Base-by-base conservation (phyloP, 1,140 invertebrate species). In the Drosophila pruinosa region DNA sequence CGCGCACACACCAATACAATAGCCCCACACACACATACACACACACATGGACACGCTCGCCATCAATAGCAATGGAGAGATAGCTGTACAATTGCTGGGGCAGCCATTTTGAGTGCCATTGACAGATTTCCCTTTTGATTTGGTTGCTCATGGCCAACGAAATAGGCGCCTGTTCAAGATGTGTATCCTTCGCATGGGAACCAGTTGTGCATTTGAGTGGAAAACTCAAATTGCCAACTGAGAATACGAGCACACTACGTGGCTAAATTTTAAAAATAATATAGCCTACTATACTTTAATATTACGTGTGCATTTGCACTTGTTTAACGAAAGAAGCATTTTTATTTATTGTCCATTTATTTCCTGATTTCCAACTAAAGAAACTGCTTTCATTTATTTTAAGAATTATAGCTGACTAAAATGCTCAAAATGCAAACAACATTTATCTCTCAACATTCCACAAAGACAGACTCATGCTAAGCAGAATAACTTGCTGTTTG, bases 21-120 rank as follows among this genome's bases (percentile, higher is more conserved):
- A 15, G 17, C 8, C 19, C 21, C 38, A 26, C 39, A 15, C 38
- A 50, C 21, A 38, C 31, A 50, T 6, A 52, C 34, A 43, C 17
- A 38, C n/a, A 14, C 57, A 62, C 43, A 45, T 41, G 6, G 7
- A 48, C 14, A 43, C 15, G 12, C 22, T 26, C 19, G 21, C 34
- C 28, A 68, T 34, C 59, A 38, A 36, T 19, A 47, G 24, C 53
- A 74, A 58, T 39, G 58, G 24, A 53, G 19, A 53, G 43, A 56
- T 39, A 56, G 24, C 28, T 26, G 17, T 17, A 63, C 24, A 69
- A 70, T 56, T 63, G 34, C 19, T 10, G 8, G 19, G 31, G 24
- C 36, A 63, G 39, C 59, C 41, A 56, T 70, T 65, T 74, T 79
- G 52, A 62, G 74, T 64, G 76, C 63, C 63, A 76, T 73, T 69